Conservation (phyloP, 2,797 vertebrate genomes). For the Neosilurus mollespiculum region DNA sequence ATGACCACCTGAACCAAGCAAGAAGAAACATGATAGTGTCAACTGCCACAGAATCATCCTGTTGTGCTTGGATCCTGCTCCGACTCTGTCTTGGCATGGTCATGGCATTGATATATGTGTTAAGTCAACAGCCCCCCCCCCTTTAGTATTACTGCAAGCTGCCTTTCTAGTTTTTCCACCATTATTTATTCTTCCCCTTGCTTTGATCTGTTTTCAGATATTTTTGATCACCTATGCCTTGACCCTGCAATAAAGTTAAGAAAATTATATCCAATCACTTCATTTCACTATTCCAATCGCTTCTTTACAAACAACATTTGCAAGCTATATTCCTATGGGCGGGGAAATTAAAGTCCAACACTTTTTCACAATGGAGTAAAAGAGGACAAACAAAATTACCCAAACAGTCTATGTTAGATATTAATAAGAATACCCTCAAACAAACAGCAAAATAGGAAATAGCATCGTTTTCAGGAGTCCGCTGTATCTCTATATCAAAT, state of each 20-base stretch:
- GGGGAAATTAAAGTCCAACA: neutral
- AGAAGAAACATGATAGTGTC: constrained; percentile 8
- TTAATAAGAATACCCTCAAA: neutral
- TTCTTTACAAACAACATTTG: neutral
- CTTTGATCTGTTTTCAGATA: neutral
- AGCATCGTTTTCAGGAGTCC: neutral
- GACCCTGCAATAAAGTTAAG: neutral
- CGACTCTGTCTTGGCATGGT: neutral
- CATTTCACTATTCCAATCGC: too few relatives aligned
- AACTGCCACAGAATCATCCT: neutral
- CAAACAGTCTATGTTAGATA: neutral
- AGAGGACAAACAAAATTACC: neutral
- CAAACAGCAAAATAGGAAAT: neutral
- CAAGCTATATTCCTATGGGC: neutral
- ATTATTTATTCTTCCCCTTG: neutral
- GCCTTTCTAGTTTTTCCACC: too few relatives aligned
- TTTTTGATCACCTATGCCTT: neutral
- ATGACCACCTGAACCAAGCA: constrained; percentile 11
- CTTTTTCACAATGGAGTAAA: neutral
- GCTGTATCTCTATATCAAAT: too few relatives aligned
- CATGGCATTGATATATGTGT: neutral
- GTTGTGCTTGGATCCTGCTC: neutral
- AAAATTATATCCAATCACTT: neutral
- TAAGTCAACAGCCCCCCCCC: neutral
- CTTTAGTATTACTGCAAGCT: neutral